A percentile compares a stretch with the other conserved stretches of the same genome.
Evolutionary conservation across 2,797 vertebrate genomes (phyloP).

Genomic region (Lithobates sylvaticus): DNA sequence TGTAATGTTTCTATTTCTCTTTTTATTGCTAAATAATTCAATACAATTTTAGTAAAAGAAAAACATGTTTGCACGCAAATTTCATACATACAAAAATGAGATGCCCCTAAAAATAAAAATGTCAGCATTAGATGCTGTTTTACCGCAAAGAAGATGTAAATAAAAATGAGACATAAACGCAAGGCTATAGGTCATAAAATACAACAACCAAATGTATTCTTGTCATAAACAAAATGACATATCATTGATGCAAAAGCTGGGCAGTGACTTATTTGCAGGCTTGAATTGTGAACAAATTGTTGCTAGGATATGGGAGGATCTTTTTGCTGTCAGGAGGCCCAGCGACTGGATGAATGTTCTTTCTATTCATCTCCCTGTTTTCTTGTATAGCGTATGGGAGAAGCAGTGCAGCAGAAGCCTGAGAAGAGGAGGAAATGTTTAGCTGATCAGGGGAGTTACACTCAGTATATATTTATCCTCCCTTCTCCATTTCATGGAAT

Average conservation of each 20-base stretch:
- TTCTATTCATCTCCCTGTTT: constrained; percentile 27
- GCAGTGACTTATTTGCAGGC: neutral
- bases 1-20: too few species aligned
- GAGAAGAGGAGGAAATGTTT: constrained; percentile 26
- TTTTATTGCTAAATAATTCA: too few species aligned
- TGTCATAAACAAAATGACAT: neutral
- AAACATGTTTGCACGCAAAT: too few species aligned
- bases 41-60: too few species aligned
- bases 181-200: neutral
- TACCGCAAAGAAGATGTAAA: too few species aligned
- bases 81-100: too few species aligned
- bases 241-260: neutral
- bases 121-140: too few species aligned
- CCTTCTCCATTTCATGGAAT: constrained; percentile 59
- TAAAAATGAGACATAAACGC: neutral
- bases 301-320: constrained; percentile 24
- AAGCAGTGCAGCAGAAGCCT: constrained; percentile 28
- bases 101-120: too few species aligned
- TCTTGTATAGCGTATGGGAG: constrained; percentile 19
- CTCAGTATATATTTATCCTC: constrained; percentile 60
- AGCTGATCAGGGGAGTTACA: constrained; percentile 47
- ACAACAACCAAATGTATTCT: neutral
- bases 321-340: neutral
- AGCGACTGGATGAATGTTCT: constrained; percentile 1
- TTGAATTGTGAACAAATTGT: constrained; percentile 16